Conservation (phyloP, 2,888 invertebrate genomes). For the Noctua janthe region DNA sequence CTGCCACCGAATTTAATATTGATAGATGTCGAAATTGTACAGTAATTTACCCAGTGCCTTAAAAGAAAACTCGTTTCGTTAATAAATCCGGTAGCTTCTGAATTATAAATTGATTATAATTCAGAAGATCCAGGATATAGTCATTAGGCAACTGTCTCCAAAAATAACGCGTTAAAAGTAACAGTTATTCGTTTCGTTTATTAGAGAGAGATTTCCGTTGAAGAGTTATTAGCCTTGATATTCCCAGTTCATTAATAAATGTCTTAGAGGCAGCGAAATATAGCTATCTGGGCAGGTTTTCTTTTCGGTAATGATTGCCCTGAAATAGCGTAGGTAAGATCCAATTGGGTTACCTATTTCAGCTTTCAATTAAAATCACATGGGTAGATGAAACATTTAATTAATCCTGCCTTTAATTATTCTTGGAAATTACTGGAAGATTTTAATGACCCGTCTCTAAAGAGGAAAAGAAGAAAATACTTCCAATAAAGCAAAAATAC, state of each 20-base stretch:
- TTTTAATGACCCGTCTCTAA: conserved; percentile 2
- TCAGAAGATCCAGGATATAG: conserved; percentile 8
- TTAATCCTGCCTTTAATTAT: neutral
- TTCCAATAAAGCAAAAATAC: neutral
- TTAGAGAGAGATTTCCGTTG: neutral
- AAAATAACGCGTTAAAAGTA: conserved; percentile 17
- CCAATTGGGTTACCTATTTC: conserved; percentile 15
- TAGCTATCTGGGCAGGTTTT: neutral
- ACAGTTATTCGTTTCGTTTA: conserved; percentile 11
- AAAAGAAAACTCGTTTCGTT: neutral
- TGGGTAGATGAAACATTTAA: conserved; percentile 3
- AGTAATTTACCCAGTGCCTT: conserved; percentile 4
- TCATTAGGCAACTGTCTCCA: neutral
- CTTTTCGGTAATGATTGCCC: conserved; percentile 20
- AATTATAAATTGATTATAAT: neutral
- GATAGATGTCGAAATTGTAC: conserved; percentile 28
- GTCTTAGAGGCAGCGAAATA: neutral
- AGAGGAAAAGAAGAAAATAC: neutral
- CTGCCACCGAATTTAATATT: conserved; percentile 18
- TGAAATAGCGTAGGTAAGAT: conserved; percentile 27
- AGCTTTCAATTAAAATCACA: neutral
- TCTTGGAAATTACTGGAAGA: neutral
- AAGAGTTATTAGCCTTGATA: conserved; percentile 12
- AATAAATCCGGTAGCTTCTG: conserved; percentile 4
- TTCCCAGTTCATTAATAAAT: conserved; percentile 12